Evolutionary conservation across 1,140 invertebrate genomes (phyloP).

Genomic region (Diprion similis): DNA sequence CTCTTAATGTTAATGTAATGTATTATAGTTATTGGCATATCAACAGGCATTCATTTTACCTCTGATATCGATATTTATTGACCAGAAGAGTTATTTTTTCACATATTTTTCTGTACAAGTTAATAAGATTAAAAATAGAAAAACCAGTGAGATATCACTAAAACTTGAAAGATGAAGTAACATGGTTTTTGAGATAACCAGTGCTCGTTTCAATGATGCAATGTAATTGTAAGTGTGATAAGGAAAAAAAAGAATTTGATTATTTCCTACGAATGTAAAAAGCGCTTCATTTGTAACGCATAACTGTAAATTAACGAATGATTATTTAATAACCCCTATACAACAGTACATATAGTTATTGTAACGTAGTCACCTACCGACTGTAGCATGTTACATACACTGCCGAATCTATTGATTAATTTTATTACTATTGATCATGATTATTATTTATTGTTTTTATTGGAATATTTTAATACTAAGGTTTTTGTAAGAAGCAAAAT

Average conservation of each 20-base stretch:
- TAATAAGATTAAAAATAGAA: neutral
- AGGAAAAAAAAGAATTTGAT: neutral
- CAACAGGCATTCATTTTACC: neutral
- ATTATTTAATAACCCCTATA: constrained; percentile 53
- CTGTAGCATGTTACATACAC: constrained; percentile 57
- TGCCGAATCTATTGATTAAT: constrained; percentile 59
- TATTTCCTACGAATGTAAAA: constrained; percentile 17
- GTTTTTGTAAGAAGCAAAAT: constrained; percentile 55
- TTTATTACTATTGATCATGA: constrained; percentile 55
- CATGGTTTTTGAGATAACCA: neutral
- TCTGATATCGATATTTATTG: too few species aligned
- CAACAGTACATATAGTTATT: constrained; percentile 52
- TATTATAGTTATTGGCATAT: neutral
- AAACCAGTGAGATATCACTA: neutral
- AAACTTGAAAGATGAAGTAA: neutral
- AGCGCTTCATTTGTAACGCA: constrained; percentile 32
- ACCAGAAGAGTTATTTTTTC: too few species aligned
- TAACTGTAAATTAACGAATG: constrained; percentile 41
- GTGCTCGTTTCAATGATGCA: neutral
- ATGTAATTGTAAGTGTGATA: neutral
- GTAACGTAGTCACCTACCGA: constrained; percentile 55
- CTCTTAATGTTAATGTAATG: neutral
- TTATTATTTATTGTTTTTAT: constrained; percentile 64
- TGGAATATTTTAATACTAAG: constrained; percentile 64
- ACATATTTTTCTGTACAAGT: neutral